Base-by-base conservation (phyloP, 2,888 invertebrate species). In the Drosophila barbarae region DNA sequence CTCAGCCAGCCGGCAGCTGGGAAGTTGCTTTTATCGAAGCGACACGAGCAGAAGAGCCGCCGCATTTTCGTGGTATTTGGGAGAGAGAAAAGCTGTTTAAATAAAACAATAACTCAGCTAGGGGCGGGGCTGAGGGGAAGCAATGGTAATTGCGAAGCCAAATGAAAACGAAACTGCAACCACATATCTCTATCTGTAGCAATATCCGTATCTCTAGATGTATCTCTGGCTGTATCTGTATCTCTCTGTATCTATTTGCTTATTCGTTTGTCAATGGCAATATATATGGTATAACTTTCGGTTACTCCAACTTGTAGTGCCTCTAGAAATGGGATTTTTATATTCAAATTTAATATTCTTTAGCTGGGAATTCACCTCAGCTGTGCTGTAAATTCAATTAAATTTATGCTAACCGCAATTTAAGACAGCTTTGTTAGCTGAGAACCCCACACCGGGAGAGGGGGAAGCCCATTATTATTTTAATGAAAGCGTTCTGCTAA, bases 91-190 rank as follows among this genome's bases (percentile, higher is more conserved):
- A 60, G 68, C 67, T 68, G 67, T 68, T 68, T 49, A 68, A 68
- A 68, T 60, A 68, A 68, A 42, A 58, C 36, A 46, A 61, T 42
- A 61, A 42, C 30, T 50, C 35, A 35, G 41, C 34, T 61, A 49
- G 35, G 15, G 13, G 34, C 9, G 12, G 49, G 35, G 15, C 18
- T 9, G 12, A 49, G 35, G 15, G 15, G 28, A 9, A n/a, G 18
- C 42, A 15, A 13, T 12, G 36, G 52, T 30, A 52, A 52, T 58
- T 41, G 35, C 41, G 35, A 18, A 34, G 36, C 8, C 18, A 57
- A 67, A 60, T 68, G 67, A 52, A 53, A 68, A 68, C 36, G 49
- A 68, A 67, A 68, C 60, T 53, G 53, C 60, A 68, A 10, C 26
- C 6, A 28, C 15, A 49, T 68, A 38, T 52, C 32, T 10, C 18